These are phyloP conservation scores for Cyphomyrus plagiostoma DNA, from an alignment of 2,113 vertebrate species.

Conservation along the genomic window DNA sequence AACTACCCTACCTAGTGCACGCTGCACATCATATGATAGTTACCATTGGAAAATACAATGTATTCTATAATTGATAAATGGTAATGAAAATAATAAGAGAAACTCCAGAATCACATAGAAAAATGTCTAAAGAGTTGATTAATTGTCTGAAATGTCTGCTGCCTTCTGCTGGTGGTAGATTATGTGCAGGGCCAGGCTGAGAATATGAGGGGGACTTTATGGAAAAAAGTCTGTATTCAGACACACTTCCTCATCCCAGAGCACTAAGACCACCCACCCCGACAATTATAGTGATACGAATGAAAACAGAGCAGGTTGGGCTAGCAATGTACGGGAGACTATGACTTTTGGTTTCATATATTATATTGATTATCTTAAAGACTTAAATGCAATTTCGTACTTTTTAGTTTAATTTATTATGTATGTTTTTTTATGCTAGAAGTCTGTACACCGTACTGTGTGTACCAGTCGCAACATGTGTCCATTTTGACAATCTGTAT, in stretches of 20 bases:
- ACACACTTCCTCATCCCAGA: background rate
- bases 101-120: background rate
- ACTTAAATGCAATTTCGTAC: background rate
- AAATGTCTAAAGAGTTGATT: background rate
- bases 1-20: background rate
- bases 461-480: background rate
- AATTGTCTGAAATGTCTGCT: background rate
- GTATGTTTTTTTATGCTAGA: background rate
- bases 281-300: background rate
- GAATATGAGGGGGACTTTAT: background rate
- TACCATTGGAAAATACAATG: background rate
- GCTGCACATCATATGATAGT: background rate
- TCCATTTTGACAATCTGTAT: background rate
- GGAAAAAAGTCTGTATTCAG: background rate
- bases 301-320: background rate
- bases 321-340: background rate
- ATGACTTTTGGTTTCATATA: background rate
- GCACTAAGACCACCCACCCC: background rate
- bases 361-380: background rate
- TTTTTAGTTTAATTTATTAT: background rate
- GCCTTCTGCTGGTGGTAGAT: background rate
- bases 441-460: background rate
- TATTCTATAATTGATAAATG: background rate
- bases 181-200: background rate
- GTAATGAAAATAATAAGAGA: background rate